Base-by-base conservation (phyloP, 2,113 vertebrate species). In the Neodontobutis hainanensis region DNA sequence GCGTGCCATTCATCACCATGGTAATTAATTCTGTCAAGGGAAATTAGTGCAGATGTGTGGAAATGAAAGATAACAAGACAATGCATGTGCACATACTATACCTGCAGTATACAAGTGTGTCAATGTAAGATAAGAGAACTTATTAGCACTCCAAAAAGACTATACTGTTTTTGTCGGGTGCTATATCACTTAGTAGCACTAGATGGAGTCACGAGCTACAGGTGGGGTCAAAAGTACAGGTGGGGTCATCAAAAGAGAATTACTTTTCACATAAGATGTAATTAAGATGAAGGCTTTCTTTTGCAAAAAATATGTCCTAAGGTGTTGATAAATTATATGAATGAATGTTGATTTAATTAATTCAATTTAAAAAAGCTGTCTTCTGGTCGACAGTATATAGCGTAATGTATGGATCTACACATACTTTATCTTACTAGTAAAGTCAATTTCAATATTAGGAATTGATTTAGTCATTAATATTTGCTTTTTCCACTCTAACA, bases 21-120 rank as follows among this genome's bases (percentile, higher is more conserved):
- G 63, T 65, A 70, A 86, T 84, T 85, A 78, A 61, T 63, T 73
- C 64, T 82, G 72, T 57, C 65, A 58, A 62, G 73, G 61, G 66
- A 80, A 87, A 84, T 81, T 59, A 73, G 67, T 44, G 43, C 62
- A 77, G 76, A 85, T 73, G 82, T 77, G 75, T 78, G 75, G 65
- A 81, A 70, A 57, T 47, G 61, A 34, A 57, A 74, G 78, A 87
- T 78, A 78, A 83, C 48, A 58, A 60, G 68, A 44, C 44, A 61
- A 5, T n/a, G 46, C 68, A 70, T 36, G 44, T 4, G 27, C 45
- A 46, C 60, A 19, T 36, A n/a, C n/a, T n/a, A 62, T 5, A 53
- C 32, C 47, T 7, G 6, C n/a, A 0, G 47, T 73, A 42, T 7
- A 12, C 47, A 71, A 58, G 78, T 60, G 48, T 63, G 57, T 2